These are phyloP conservation scores for Frieseomelitta varia DNA, from an alignment of 1,140 invertebrate genomes.

Conservation along the genomic window DNA sequence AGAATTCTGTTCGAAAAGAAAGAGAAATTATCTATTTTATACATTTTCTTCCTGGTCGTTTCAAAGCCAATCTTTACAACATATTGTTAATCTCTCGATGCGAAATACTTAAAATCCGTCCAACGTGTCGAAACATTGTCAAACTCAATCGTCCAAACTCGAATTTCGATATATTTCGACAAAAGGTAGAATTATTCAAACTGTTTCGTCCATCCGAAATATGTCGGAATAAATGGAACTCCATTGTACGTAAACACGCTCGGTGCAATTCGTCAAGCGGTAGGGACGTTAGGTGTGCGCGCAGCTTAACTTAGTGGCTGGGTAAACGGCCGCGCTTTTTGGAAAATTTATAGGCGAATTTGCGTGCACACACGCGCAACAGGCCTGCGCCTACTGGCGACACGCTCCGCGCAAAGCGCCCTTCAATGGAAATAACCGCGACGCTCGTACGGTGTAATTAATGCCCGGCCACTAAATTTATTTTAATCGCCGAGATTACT, in stretches of 20 bases:
- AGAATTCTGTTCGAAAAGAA: no score
- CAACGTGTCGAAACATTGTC: not conserved
- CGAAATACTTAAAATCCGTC: not conserved
- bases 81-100: no score
- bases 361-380: conserved; percentile 22
- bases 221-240: not conserved
- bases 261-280: not conserved
- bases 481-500: conserved; percentile 78
- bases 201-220: not conserved
- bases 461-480: conserved; percentile 75
- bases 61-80: no score
- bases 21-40: no score
- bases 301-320: conserved; percentile 3
- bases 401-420: conserved; percentile 22
- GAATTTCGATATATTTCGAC: not conserved
- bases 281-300: not conserved
- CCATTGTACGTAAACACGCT: not conserved
- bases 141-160: not conserved
- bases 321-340: conserved; percentile 17
- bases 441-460: conserved; percentile 68
- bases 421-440: conserved; percentile 58
- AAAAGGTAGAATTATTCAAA: not conserved
- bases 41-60: no score
- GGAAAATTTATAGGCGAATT: conserved; percentile 54
- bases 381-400: conserved; percentile 37